phyloP scores from a whole-genome alignment of 1,140 invertebrate species.

The Diorhabda elongata region DNA sequence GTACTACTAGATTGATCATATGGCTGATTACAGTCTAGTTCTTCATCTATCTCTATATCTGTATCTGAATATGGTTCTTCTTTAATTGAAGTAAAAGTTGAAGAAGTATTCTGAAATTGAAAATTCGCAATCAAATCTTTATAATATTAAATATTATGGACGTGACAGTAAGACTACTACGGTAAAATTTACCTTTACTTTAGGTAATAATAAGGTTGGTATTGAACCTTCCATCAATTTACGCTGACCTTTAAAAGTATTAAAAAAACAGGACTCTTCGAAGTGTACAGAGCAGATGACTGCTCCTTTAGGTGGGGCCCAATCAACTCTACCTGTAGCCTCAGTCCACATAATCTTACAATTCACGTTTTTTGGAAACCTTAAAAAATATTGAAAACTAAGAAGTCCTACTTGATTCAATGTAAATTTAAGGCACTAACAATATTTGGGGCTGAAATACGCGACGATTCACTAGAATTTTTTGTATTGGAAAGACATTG shows the following conservation, averaged over 20 bases:
- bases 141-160: neutral
- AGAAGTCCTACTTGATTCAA: too few relatives aligned
- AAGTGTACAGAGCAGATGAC: neutral
- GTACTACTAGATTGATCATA: neutral
- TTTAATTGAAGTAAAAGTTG: neutral
- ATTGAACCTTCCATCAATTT: conserved; percentile 4
- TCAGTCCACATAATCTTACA: conserved; percentile 1
- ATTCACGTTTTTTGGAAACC: conserved; percentile 2
- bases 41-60: conserved; percentile 4
- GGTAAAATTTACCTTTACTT: neutral
- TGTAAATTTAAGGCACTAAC: too few relatives aligned
- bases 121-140: neutral
- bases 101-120: neutral
- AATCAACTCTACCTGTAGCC: neutral
- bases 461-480: too few relatives aligned
- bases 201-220: neutral
- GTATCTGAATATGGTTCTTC: conserved; percentile 5
- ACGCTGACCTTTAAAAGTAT: neutral
- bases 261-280: neutral
- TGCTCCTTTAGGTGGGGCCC: conserved; percentile 3
- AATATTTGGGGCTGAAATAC: too few relatives aligned
- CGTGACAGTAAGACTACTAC: neutral
- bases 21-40: neutral
- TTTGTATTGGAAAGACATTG: too few relatives aligned
- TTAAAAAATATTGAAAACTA: neutral